These are phyloP conservation scores for Pogonocichla stellata DNA, from an alignment of 2,113 vertebrate species.

Conservation along the genomic window DNA sequence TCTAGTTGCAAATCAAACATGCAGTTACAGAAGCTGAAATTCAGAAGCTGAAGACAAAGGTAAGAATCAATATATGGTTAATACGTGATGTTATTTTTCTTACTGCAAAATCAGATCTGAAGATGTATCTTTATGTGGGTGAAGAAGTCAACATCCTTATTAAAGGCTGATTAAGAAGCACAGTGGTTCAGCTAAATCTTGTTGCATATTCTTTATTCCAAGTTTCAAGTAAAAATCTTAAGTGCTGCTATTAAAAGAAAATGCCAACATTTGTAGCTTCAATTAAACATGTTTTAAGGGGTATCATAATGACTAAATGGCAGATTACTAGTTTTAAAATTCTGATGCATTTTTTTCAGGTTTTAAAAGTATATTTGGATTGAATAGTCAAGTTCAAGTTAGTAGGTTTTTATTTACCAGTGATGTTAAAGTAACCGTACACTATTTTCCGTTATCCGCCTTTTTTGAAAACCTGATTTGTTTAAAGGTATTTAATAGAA, in stretches of 20 bases:
- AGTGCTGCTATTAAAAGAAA: slow-evolving; percentile 21
- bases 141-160: slow-evolving; percentile 37
- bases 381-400: neutral
- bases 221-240: slow-evolving; percentile 16
- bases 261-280: neutral
- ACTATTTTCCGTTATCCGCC: neutral
- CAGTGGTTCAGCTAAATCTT: slow-evolving; percentile 6
- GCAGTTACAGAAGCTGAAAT: slow-evolving; percentile 98
- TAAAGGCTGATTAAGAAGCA: neutral
- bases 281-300: neutral
- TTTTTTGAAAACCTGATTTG: neutral
- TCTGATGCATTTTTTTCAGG: neutral
- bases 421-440: neutral
- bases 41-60: slow-evolving; percentile 98
- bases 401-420: neutral
- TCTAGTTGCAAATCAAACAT: slow-evolving; percentile 98
- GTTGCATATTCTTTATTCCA: neutral
- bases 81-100: neutral
- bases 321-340: neutral
- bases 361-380: neutral
- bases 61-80: slow-evolving; percentile 73
- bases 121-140: slow-evolving; percentile 25
- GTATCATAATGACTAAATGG: neutral
- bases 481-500: neutral
- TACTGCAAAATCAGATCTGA: neutral